Percentiles rank a stretch among this genome's conserved stretches.
Conservation (phyloP, 2,113 vertebrate species). For the Bostrychus sinensis region DNA sequence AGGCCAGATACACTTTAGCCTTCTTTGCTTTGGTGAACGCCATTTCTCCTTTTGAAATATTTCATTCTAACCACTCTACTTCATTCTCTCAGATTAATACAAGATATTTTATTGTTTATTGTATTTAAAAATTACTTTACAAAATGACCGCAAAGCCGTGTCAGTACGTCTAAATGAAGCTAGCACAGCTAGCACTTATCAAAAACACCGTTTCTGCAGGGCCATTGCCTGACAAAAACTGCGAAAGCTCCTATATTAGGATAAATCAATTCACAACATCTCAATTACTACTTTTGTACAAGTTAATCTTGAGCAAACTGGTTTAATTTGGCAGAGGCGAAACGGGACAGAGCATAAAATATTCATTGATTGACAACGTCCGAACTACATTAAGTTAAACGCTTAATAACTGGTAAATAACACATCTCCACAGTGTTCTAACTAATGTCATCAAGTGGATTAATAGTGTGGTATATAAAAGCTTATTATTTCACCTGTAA, state of each 20-base stretch:
- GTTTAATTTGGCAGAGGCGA: constrained; percentile 31
- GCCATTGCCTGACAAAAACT: constrained; percentile 36
- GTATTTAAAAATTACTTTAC: not conserved
- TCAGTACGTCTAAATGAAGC: constrained; percentile 13
- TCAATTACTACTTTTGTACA: not conserved
- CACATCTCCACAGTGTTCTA: constrained; percentile 18
- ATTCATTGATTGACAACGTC: constrained; percentile 49
- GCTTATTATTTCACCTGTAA: constrained; percentile 35
- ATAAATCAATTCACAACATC: constrained; percentile 16
- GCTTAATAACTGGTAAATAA: constrained; percentile 56
- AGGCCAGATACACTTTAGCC: constrained; percentile 56
- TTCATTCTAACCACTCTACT: not conserved
- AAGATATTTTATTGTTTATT: not conserved
- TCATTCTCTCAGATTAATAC: too few species aligned
- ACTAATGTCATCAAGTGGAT: constrained; percentile 6
- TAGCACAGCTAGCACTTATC: constrained; percentile 48
- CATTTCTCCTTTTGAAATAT: constrained; percentile 13
- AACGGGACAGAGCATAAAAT: constrained; percentile 42
- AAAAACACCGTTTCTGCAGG: constrained; percentile 49
- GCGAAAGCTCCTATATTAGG: constrained; percentile 12
- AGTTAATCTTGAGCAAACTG: not conserved
- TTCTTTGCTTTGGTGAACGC: constrained; percentile 25
- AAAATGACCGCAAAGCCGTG: not conserved
- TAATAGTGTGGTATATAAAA: not conserved
- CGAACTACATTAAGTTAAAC: constrained; percentile 33